These are phyloP conservation scores for Rhynchophorus ferrugineus DNA, from an alignment of 1,140 invertebrate genomes.

Conservation along the genomic window DNA sequence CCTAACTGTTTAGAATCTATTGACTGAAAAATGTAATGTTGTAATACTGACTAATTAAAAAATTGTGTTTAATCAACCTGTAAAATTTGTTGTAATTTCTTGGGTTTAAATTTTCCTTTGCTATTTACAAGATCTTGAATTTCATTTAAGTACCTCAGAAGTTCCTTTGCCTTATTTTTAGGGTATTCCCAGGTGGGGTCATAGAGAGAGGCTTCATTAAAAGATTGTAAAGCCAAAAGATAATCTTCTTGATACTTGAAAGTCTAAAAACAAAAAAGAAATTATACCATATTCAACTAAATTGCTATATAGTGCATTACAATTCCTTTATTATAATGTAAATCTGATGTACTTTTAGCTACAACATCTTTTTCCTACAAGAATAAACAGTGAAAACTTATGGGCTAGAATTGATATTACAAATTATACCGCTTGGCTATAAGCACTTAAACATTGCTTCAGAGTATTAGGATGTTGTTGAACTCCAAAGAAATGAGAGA, in stretches of 20 bases:
- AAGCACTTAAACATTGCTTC: slow-evolving; percentile 71
- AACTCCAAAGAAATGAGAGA: slow-evolving; percentile 71
- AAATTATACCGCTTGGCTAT: slow-evolving; percentile 65
- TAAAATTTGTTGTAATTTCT: slow-evolving; percentile 58
- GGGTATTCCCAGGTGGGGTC: slow-evolving; percentile 72
- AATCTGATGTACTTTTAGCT: slow-evolving; percentile 65
- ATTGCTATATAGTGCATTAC: too few species aligned
- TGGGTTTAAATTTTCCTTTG: slow-evolving; percentile 69
- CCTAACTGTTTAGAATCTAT: slow-evolving; percentile 53
- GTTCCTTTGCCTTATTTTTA: slow-evolving; percentile 49
- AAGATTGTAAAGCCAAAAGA: slow-evolving; percentile 59
- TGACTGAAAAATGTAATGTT: slow-evolving; percentile 43
- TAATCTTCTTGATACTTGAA: slow-evolving; percentile 78
- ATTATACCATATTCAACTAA: too few species aligned
- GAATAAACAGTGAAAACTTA: slow-evolving; percentile 14
- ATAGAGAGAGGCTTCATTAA: slow-evolving; percentile 54
- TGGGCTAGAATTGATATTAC: slow-evolving; percentile 11
- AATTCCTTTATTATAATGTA: slow-evolving; percentile 79
- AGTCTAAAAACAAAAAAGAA: slow-evolving; percentile 47
- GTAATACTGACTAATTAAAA: too few species aligned
- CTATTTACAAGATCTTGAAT: slow-evolving; percentile 55
- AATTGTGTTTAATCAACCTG: too few species aligned
- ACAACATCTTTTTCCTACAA: slow-evolving; percentile 65
- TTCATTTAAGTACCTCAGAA: slow-evolving; percentile 60
- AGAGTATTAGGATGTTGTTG: slow-evolving; percentile 65